Conservation (phyloP, 2,113 vertebrate genomes). For the Sardina pilchardus region DNA sequence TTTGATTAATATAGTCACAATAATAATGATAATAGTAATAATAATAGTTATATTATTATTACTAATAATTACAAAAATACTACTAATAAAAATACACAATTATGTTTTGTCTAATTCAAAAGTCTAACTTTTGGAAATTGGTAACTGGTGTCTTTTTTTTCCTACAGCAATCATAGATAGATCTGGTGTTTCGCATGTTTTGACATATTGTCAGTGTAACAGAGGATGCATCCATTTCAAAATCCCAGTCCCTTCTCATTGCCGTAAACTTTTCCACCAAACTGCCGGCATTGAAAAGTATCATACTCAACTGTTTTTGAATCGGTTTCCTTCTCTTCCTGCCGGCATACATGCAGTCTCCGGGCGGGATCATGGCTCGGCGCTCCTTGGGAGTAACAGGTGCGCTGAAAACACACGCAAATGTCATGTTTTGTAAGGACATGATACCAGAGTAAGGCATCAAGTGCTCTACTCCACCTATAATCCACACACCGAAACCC, state of each 20-base stretch:
- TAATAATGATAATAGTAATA: neutral
- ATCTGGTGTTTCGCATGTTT: no score
- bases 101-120: no score
- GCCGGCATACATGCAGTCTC: conserved; percentile 92
- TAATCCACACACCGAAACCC: neutral
- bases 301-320: conserved; percentile 90
- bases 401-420: conserved; percentile 56
- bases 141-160: neutral
- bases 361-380: conserved; percentile 87
- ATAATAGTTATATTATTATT: neutral
- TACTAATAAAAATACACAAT: no score
- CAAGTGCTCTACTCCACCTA: neutral
- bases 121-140: neutral
- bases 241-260: neutral
- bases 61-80: neutral
- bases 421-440: neutral
- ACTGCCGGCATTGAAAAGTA: neutral
- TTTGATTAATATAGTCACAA: neutral
- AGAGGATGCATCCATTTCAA: neutral
- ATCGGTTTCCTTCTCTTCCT: conserved; percentile 92
- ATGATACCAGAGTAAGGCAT: neutral
- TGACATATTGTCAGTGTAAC: neutral
- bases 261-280: neutral
- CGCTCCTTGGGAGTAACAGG: conserved; percentile 75
- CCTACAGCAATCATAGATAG: neutral